Percentiles rank a stretch among this genome's conserved stretches.
phyloP scores from a whole-genome alignment of 2,888 invertebrate genomes.

The Drosophila testacea region DNA sequence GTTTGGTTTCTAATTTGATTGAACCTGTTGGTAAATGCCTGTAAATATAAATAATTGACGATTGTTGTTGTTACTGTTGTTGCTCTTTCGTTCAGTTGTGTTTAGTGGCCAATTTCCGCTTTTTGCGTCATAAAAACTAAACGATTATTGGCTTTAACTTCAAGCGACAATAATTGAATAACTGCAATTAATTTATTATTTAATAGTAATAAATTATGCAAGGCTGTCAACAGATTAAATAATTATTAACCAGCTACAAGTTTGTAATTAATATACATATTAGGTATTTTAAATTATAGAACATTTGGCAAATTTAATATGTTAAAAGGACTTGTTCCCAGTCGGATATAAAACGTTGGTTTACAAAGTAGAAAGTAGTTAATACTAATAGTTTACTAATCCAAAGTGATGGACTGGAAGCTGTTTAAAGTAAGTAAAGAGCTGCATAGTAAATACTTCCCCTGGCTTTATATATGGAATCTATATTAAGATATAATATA shows the following conservation, averaged over 20 bases:
- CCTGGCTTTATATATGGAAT: too few species aligned
- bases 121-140: constrained; percentile 22
- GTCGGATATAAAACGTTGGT: too few species aligned
- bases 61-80: constrained; percentile 8
- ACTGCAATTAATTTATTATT: neutral
- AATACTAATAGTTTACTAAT: too few species aligned
- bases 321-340: neutral
- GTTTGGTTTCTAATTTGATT: constrained; percentile 64
- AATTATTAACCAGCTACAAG: neutral
- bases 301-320: neutral
- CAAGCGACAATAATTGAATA: constrained; percentile 3
- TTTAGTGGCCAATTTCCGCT: constrained; percentile 53
- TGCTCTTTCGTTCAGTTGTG: constrained; percentile 31
- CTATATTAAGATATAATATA: too few species aligned
- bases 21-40: constrained; percentile 24
- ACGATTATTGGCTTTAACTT: neutral
- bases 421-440: too few species aligned
- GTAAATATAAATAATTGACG: constrained; percentile 48
- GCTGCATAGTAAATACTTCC: too few species aligned
- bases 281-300: neutral
- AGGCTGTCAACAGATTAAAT: neutral
- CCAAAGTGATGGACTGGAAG: too few species aligned
- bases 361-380: neutral
- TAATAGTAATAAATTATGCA: neutral
- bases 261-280: neutral